Evolutionary conservation across 2,113 vertebrate genomes (phyloP).

Genomic region (Collichthys lucidus): DNA sequence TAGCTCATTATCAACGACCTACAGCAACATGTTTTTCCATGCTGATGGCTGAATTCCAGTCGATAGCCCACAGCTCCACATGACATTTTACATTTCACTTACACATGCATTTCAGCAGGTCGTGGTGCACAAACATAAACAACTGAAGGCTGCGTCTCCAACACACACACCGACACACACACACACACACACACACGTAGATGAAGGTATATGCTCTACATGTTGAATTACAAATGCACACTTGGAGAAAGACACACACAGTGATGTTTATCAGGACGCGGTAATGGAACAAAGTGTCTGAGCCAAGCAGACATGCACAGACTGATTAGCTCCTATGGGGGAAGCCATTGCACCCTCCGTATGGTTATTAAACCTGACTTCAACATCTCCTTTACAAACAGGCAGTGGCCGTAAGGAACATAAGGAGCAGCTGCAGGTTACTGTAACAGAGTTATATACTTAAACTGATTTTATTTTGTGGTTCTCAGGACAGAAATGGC

Average conservation of each 20-base stretch:
- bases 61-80: constrained; percentile 46
- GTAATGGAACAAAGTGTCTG: constrained; percentile 38
- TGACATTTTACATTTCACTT: constrained; percentile 54
- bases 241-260: neutral
- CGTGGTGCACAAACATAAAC: constrained; percentile 13
- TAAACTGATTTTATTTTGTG: neutral
- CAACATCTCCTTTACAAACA: constrained; percentile 34
- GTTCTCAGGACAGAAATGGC: neutral
- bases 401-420: neutral
- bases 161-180: neutral
- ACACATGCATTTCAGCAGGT: constrained; percentile 21
- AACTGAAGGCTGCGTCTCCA: neutral
- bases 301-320: constrained; percentile 18
- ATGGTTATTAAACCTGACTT: constrained; percentile 27
- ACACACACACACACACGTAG: neutral
- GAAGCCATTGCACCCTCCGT: constrained; percentile 31
- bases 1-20: constrained; percentile 64
- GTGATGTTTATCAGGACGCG: constrained; percentile 41
- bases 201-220: constrained; percentile 8
- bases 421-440: constrained; percentile 9
- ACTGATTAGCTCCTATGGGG: constrained; percentile 62
- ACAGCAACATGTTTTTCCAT: constrained; percentile 59
- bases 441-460: neutral
- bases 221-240: constrained; percentile 12
- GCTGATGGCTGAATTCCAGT: constrained; percentile 47